A percentile compares a stretch with the other conserved stretches of the same genome.
These are phyloP conservation scores for Pempheris klunzingeri DNA, from an alignment of 2,797 vertebrate species.

Conservation along the genomic window DNA sequence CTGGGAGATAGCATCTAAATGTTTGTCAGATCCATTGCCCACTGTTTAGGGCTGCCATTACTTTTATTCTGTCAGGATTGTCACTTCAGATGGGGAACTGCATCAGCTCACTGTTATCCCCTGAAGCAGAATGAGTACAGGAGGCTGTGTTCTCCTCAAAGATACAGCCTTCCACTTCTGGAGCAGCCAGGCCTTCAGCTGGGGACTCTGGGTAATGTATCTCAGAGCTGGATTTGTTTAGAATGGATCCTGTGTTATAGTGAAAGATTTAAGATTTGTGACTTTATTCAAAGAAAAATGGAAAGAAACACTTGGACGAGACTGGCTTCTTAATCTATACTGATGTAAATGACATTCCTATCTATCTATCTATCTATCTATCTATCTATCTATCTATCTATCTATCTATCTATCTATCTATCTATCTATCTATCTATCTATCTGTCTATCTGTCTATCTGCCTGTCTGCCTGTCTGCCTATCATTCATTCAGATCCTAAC, in stretches of 20 bases:
- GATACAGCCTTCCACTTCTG: conserved; percentile 54
- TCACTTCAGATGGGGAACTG: conserved; percentile 82
- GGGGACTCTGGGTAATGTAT: conserved; percentile 57
- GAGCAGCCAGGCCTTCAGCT: conserved; percentile 56
- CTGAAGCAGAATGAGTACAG: conserved; percentile 75
- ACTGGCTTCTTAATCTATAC: neutral
- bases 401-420: neutral
- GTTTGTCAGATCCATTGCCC: conserved; percentile 86
- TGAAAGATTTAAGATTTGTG: conserved; percentile 44
- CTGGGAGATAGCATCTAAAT: conserved; percentile 87
- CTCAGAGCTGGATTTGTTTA: conserved; percentile 33
- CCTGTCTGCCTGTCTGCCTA: no score
- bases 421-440: neutral
- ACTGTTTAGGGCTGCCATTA: conserved; percentile 81
- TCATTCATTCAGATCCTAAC: neutral
- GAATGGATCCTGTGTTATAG: conserved; percentile 12
- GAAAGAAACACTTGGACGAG: neutral
- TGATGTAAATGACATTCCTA: neutral
- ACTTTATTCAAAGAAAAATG: conserved; percentile 16
- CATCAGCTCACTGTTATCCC: conserved; percentile 81
- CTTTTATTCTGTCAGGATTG: conserved; percentile 86
- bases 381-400: no score
- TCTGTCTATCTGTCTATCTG: no score
- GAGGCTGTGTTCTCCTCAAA: conserved; percentile 67
- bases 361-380: no score